Evolutionary conservation across 2,888 invertebrate genomes (phyloP), one percentile per base, ranked within the genome.

Genomic region (Leptinotarsa juncta): DNA sequence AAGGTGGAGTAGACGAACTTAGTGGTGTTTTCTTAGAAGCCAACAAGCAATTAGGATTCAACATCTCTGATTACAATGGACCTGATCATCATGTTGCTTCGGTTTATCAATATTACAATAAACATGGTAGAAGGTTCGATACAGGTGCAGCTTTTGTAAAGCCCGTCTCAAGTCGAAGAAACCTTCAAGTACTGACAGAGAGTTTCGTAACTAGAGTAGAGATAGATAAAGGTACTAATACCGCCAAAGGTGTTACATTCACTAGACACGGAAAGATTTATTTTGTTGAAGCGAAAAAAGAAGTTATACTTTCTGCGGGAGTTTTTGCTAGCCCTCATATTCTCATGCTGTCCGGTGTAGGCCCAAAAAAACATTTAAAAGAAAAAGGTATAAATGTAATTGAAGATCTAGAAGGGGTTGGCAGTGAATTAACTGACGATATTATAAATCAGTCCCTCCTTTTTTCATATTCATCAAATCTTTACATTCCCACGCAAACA

Each of bases 311-410:
- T 18, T 91, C 93, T 14, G 95, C 95, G 0, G 96, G 96, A 10
- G 89, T 93, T 0, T 92, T 96, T 32, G 94, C 94, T 76, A 94
- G 95, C 0, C 95, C 96, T 0, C 96, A 96, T 85, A 86, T 96
- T 12, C 86, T 96, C 66, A 93, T 96, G 93, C 86, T 96, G 16
- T 95, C 96, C 0, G 96, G 96, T 15, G 89, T 96, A 49, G 94
- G 94, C 0, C 94, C 94, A 0, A 87, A 85, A 20, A 87, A 90
- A 0, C 91, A 94, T 83, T 87, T 94, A 4, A 81, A 85, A 7
- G 88, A 91, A 48, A 83, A 92, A 12, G 89, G 89, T 2, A 93
- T 95, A 67, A 84, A 89, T 0, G 90, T 92, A 3, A 83, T 94
- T 65, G 89, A 91, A 78, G 90, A 95, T 83, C 89, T 94, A 3